These are phyloP conservation scores for Tursiops truncatus DNA, from an alignment of 2,113 vertebrate genomes.

Conservation along the genomic window DNA sequence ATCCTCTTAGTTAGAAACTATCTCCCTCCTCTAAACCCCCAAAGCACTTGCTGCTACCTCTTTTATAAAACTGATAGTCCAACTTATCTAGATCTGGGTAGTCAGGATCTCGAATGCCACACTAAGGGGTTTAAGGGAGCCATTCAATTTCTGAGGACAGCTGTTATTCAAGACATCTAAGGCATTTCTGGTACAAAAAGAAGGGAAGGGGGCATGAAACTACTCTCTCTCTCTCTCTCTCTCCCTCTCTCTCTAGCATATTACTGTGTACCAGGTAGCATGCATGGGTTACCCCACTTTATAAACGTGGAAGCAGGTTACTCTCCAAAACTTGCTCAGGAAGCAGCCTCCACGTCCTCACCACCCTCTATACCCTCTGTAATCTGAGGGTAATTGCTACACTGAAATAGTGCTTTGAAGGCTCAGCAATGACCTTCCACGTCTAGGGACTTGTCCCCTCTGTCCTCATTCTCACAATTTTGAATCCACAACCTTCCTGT, in stretches of 20 bases:
- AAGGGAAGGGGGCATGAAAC: background rate
- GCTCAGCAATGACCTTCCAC: background rate
- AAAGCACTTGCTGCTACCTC: background rate
- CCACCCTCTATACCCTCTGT: background rate
- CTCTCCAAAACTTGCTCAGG: background rate
- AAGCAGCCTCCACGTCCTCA: background rate
- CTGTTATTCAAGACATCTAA: background rate
- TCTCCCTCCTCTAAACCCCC: background rate
- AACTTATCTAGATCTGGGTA: background rate
- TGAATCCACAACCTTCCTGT: background rate
- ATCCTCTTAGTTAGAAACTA: background rate
- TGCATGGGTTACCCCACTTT: background rate
- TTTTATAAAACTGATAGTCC: background rate
- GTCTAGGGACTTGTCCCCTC: background rate
- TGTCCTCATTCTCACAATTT: background rate
- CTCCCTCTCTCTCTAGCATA: no score
- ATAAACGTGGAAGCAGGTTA: background rate
- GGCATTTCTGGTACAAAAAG: background rate
- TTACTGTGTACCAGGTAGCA: background rate
- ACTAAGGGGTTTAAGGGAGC: background rate
- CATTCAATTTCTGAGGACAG: background rate
- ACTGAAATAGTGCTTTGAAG: background rate
- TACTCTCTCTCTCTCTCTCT: accelerated
- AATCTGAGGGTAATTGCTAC: background rate
- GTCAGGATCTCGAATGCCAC: background rate